These are phyloP conservation scores for Montipora capitata DNA, from an alignment of 92 coral and sea anemone species.

Conservation along the genomic window DNA sequence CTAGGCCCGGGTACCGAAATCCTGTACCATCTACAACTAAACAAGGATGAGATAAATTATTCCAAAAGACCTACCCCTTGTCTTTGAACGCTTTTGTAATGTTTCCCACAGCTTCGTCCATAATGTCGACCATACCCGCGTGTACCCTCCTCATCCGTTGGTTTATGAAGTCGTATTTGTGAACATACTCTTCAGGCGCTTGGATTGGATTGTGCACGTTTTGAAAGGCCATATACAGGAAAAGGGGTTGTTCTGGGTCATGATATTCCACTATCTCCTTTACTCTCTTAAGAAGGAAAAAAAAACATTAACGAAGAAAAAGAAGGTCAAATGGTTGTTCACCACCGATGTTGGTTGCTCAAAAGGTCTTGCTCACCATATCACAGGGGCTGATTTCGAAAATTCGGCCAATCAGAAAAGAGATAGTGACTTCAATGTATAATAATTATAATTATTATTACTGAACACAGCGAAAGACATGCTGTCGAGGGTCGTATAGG, in stretches of 20 bases:
- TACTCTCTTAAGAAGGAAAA: constrained; percentile 50
- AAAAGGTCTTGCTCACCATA: no score
- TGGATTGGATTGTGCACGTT: constrained; percentile 84
- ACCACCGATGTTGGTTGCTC: no score
- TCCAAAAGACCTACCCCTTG: constrained; percentile 61
- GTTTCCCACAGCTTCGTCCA: constrained; percentile 89
- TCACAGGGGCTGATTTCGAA: no score
- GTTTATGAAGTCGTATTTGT: constrained; percentile 74
- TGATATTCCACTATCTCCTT: constrained; percentile 62
- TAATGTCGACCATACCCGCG: constrained; percentile 83
- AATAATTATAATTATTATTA: no score
- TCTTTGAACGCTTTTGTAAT: constrained; percentile 69
- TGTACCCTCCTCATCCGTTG: constrained; percentile 73
- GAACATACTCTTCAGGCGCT: constrained; percentile 76
- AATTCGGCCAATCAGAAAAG: no score
- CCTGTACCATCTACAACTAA: background rate
- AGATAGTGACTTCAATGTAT: no score
- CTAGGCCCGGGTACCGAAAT: no score
- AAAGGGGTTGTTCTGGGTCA: constrained; percentile 79
- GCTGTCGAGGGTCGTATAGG: no score
- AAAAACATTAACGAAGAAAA: background rate
- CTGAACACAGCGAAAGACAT: no score
- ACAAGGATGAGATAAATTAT: background rate
- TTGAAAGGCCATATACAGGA: constrained; percentile 83
- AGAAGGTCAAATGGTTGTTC: background rate